Evolutionary conservation across 2,888 invertebrate genomes (phyloP), one percentile per base, ranked within the genome.

Genomic region (Alcis repandata): DNA sequence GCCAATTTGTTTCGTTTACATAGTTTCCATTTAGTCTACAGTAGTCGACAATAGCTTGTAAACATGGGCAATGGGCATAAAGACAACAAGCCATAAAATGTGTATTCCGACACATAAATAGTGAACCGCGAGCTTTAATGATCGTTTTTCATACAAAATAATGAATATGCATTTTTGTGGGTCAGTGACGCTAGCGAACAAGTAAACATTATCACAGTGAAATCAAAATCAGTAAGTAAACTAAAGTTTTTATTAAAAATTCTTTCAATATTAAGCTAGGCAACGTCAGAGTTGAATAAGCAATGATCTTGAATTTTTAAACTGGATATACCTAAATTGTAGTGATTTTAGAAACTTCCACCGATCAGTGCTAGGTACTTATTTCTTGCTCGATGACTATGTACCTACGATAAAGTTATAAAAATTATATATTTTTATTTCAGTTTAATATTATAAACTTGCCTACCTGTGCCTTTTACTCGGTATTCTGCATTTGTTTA

Each of bases 111-210:
- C 63, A 64, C 40, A 63, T 67, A 64, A 64, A 70, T 53, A 54
- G 32, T 56, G 19, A 32, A 62, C 52, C 40, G 48, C 52, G 51
- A 33, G 70, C 65, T 69, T 68, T 62, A 75, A 74, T 72, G 63
- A 66, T 68, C 64, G 58, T 69, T 65, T 70, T 59, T 59, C 63
- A 68, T 66, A 66, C 68, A 60, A 74, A 70, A 74, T 79, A 61
- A 72, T 73, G 73, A 71, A 76, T 76, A 77, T 79, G 69, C 74
- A 78, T 83, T 85, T 86, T 88, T 85, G 82, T 86, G 77, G 85
- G 87, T 88, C 87, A 88, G 77, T 85, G 85, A 88, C 82, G 84
- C 76, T 77, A 72, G 73, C 70, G 60, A 76, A 57, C 15, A 46
- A 61, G 71, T 75, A 77, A 77, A 81, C 83, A 87, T 57, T 32